Base-by-base conservation (phyloP, 2,888 invertebrate genomes). In the Tenthredo livida region DNA sequence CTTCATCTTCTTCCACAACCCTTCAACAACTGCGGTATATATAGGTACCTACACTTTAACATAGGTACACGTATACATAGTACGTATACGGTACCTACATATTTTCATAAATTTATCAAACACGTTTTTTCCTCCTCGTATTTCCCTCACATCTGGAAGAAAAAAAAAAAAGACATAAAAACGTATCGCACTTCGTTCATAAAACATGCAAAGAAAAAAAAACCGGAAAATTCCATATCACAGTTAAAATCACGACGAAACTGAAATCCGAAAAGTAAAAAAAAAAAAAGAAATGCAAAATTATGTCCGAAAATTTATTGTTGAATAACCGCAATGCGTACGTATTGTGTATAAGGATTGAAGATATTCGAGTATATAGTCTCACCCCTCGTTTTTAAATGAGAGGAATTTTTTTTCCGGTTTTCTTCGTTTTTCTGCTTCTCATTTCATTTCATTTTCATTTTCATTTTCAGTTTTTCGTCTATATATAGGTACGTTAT, bases 21-120 rank as follows among this genome's bases (percentile, higher is more conserved):
- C 73, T 47, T 33, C 33, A 29, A 4, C 43, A 12, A 9, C 73
- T 75, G 73, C 47, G 37, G 33, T 70, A 21, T 21, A 61, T n/a
- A 29, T 29, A 29, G n/a, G n/a, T 29, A 7, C 3, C 10, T 25
- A 25, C n/a, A 6, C 33, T n/a, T 50, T 50, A 12, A n/a, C 33
- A 17, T 33, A 2, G 29, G 2, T 37, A 37, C 29, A 33, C 70
- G 15, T 17, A 33, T 12, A 15, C 17, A 15, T 67, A n/a, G n/a
- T n/a, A 37, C n/a, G 70, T 33, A 33, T 15, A 47, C 4, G 15
- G 21, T 67, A 67, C 67, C 33, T 67, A 29, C 67, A 15, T 33
- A 67, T 29, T 70, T 37, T 70, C 33, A 70, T 37, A 37, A 37
- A 70, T 70, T 33, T 37, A 17, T 33, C n/a, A 70, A 70, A 72